Percentiles rank a stretch among this genome's conserved stretches.
Conservation (phyloP, 1,140 invertebrate genomes). For the Aphis craccivora region DNA sequence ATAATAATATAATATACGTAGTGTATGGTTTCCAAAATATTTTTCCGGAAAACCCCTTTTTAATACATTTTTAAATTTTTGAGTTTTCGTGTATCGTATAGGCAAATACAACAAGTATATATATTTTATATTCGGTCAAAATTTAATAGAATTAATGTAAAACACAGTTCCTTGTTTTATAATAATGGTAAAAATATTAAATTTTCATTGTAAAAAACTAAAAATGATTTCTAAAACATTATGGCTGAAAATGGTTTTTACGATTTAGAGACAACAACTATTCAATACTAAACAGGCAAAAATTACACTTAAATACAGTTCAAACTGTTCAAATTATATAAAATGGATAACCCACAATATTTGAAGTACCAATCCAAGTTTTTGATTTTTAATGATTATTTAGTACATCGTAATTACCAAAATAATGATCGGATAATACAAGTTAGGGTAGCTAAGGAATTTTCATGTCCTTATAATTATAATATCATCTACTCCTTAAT, state of each 20-base stretch:
- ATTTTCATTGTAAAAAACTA: too few species aligned
- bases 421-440: background rate
- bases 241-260: too few species aligned
- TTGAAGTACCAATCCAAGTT: background rate
- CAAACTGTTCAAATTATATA: too few species aligned
- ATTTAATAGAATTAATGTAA: background rate
- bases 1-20: background rate
- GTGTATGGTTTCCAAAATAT: background rate
- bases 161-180: too few species aligned
- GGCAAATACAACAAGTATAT: background rate
- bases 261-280: too few species aligned
- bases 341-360: too few species aligned
- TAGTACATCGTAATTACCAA: background rate
- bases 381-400: background rate
- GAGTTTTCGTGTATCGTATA: background rate
- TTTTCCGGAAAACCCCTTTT: background rate
- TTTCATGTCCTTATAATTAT: background rate
- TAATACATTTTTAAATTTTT: background rate
- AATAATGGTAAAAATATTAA: too few species aligned
- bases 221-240: too few species aligned
- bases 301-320: too few species aligned
- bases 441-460: background rate
- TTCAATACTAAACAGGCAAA: too few species aligned
- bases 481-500: background rate
- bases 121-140: background rate